A percentile compares a stretch with the other conserved stretches of the same genome.
Evolutionary conservation across 2,888 invertebrate genomes (phyloP).

Genomic region (Drosophila anceps): DNA sequence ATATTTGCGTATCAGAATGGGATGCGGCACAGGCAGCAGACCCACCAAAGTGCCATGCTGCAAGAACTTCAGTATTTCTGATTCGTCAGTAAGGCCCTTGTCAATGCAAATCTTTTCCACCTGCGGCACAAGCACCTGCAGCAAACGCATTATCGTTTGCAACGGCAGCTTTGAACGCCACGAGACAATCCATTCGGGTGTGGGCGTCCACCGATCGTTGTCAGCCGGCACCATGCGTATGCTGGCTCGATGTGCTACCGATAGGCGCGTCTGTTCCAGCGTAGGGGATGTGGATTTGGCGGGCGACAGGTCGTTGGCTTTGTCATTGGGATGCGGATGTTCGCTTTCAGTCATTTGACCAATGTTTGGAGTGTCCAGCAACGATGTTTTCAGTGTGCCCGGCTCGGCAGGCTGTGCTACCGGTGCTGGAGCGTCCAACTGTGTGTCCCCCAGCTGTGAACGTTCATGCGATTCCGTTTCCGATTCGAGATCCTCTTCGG

Average conservation of each 20-base stretch:
- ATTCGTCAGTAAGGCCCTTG: conserved; percentile 99
- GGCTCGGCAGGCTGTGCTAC: conserved; percentile 95
- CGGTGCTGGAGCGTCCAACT: conserved; percentile 89
- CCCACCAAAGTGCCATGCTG: conserved; percentile 99
- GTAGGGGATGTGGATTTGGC: conserved; percentile 64
- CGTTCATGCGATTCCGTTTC: conserved; percentile 77
- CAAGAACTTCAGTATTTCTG: conserved; percentile 99
- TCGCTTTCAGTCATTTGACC: conserved; percentile 97
- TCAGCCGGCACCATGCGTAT: conserved; percentile 86
- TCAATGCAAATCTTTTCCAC: conserved; percentile 99
- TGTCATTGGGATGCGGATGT: conserved; percentile 91
- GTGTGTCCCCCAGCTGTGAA: conserved; percentile 57
- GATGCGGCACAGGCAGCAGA: conserved; percentile 98
- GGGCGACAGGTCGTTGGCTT: conserved; percentile 62
- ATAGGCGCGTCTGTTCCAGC: conserved; percentile 69
- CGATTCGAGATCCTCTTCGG: conserved; percentile 73
- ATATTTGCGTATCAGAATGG: conserved; percentile 99
- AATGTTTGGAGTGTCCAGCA: conserved; percentile 95
- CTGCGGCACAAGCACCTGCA: conserved; percentile 99
- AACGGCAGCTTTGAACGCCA: conserved; percentile 99
- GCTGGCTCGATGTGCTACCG: conserved; percentile 87
- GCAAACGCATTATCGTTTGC: conserved; percentile 99
- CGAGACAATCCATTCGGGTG: conserved; percentile 96
- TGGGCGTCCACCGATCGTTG: conserved; percentile 91
- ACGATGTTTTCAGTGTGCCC: conserved; percentile 95